Percentiles rank a stretch among this genome's conserved stretches.
These are phyloP conservation scores for Brachyptera putata DNA, from an alignment of 2,888 invertebrate species.

Conservation along the genomic window DNA sequence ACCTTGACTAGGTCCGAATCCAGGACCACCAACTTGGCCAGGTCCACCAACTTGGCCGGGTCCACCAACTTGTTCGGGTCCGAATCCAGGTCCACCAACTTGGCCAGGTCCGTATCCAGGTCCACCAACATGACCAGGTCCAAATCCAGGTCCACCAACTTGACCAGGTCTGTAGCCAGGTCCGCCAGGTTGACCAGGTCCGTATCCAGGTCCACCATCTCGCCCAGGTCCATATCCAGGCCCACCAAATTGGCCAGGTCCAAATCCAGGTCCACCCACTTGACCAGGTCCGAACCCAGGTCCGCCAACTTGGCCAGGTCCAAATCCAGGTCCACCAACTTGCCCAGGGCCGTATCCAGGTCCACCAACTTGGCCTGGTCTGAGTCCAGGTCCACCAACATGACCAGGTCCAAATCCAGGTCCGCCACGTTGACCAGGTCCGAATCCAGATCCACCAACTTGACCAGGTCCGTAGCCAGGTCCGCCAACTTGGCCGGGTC, in stretches of 20 bases:
- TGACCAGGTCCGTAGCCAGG: constrained; percentile 2
- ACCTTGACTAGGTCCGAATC: constrained; percentile 25
- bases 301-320: constrained; percentile 23
- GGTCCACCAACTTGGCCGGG: constrained; percentile 25
- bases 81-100: constrained; percentile 19
- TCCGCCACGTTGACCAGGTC: background rate
- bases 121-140: constrained; percentile 23
- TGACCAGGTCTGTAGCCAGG: background rate
- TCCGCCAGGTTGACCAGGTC: constrained; percentile 28
- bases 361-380: constrained; percentile 23
- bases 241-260: constrained; percentile 14
- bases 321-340: background rate
- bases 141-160: constrained; percentile 6
- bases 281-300: constrained; percentile 10
- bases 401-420: constrained; percentile 21
- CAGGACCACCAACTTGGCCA: background rate
- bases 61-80: background rate
- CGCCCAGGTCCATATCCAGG: constrained; percentile 14
- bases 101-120: constrained; percentile 28
- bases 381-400: constrained; percentile 16
- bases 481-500: background rate
- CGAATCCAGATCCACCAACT: background rate
- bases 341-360: constrained; percentile 13
- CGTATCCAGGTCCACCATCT: constrained; percentile 23
- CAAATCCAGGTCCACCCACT: background rate